Evolutionary conservation across 1,140 invertebrate genomes (phyloP), one percentile per base, ranked within the genome.

Genomic region (Hyles euphorbiae): DNA sequence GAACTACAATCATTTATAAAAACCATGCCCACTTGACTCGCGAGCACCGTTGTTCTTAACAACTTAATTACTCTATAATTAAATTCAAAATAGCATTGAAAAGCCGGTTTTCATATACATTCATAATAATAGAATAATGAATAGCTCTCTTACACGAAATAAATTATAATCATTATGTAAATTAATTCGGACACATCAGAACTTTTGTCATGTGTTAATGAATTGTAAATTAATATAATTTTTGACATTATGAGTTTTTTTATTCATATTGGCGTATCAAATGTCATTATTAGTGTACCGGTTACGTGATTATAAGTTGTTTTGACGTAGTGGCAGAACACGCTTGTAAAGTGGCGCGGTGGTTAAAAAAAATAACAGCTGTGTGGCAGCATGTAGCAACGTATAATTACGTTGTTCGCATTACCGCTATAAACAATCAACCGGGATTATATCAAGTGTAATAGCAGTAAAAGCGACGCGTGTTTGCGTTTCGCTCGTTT

Each of bases 341-440:
- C 1, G 36, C 36, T 40, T 2, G 36, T 40, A 40, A 40, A 40
- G 36, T 40, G 36, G 36, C 36, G 36, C 36, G 36, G 2, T 8
- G 8, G 36, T 22, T 22, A 40, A 40, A 69, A 36, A 40, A 40
- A 40, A 40, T 8, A 40, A 76, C 68, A 70, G 64, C 51, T 67
- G 65, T 56, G 40, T 67, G 58, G 68, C 76, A 61, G 67, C 67
- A 74, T 68, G 72, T 72, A 40, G 36, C 36, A 40, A 40, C 36
- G 36, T 40, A 72, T 77, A 81, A 78, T 83, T 80, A 78, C 63
- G 60, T 64, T 68, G 70, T 72, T 72, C 63, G 58, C 58, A 63
- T 5, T 5, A 40, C 36, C 36, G 36, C 36, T 40, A 40, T 40
- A 40, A 40, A 40, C 36, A 40, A 40, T 40, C 36, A 40, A 40